Evolutionary conservation across 1,140 invertebrate species (phyloP), one percentile per base, ranked within the genome.

Genomic region (Branchinecta lindahli): DNA sequence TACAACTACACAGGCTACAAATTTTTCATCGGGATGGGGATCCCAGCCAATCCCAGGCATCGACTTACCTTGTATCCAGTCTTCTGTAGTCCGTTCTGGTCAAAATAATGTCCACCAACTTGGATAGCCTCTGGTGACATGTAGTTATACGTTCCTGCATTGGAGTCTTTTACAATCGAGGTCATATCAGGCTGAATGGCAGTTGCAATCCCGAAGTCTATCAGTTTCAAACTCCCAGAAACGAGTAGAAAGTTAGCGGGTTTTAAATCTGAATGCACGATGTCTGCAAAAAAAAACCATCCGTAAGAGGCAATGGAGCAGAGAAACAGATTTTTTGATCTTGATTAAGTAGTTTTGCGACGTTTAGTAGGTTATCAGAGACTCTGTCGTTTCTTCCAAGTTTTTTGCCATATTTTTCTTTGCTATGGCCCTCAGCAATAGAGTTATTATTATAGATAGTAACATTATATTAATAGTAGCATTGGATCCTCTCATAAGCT

Each of bases 181-280:
- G 95, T 98, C 77, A 88, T 88, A 77, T 98, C 94, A 65, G 85
- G 82, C 75, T 91, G 87, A 68, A 98, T 84, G 68, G 86, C 87
- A 67, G 91, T 91, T n/a, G 96, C 90, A 74, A 98, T 98, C 33
- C 95, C 96, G 82, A 99, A 98, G 81, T 99, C 96, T 72, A 99
- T 99, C 33, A 98, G 80, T 81, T 98, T 98, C 7, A 99, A 78
- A 67, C 86, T 83, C 6, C 90, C 92, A 71, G 84, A 84, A 33
- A 94, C 91, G 74, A 95, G 80, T 10, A 99, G 82, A 80, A 98
- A 98, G 80, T 98, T 99, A 2, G 92, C 92, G 10, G 96, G 96
- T 79, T 99, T 99, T 70, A 99, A 80, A 80, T 98, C 95, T 0
- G 91, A 92, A 81, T 98, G 95, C 70, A 98, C 92, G 12, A 98